Evolutionary conservation across 1,140 invertebrate genomes (phyloP).

Genomic region (Kradibia gibbosae): DNA sequence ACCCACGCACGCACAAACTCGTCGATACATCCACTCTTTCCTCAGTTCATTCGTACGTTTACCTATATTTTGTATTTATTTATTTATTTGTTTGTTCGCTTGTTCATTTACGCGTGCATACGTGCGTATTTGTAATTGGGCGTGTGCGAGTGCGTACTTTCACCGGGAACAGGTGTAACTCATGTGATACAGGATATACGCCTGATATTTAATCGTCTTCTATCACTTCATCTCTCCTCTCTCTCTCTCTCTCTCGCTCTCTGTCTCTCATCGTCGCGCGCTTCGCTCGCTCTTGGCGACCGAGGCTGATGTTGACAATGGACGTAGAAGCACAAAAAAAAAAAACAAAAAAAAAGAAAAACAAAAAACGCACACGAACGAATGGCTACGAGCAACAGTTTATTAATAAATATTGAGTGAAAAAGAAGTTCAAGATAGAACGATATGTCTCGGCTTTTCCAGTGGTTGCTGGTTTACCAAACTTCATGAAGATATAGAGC

Average conservation of each 20-base stretch:
- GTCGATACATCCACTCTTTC: too few species aligned
- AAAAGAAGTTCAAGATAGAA: slow-evolving; percentile 39
- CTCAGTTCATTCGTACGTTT: too few species aligned
- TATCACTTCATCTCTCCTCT: not conserved
- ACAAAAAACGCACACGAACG: not conserved
- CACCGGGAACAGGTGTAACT: not conserved
- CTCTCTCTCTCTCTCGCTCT: slow-evolving; percentile 19
- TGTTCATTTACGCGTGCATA: too few species aligned
- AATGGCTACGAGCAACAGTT: not conserved
- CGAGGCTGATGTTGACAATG: slow-evolving; percentile 27
- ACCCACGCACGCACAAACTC: too few species aligned
- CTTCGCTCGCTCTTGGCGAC: slow-evolving; percentile 26
- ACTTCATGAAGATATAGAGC: slow-evolving; percentile 69
- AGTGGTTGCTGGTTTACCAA: slow-evolving; percentile 70
- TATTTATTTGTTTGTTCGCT: not conserved
- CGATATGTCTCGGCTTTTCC: slow-evolving; percentile 62
- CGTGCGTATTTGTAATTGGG: not conserved
- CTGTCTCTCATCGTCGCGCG: slow-evolving; percentile 2
- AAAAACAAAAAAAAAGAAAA: slow-evolving; percentile 33
- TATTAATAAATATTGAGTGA: slow-evolving; percentile 16
- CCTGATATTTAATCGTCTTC: not conserved
- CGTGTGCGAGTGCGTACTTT: not conserved
- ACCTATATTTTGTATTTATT: too few species aligned
- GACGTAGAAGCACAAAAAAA: slow-evolving; percentile 34
- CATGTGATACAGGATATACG: not conserved